Base-by-base conservation (phyloP, 2,797 vertebrate species). In the Coluber constrictor region DNA sequence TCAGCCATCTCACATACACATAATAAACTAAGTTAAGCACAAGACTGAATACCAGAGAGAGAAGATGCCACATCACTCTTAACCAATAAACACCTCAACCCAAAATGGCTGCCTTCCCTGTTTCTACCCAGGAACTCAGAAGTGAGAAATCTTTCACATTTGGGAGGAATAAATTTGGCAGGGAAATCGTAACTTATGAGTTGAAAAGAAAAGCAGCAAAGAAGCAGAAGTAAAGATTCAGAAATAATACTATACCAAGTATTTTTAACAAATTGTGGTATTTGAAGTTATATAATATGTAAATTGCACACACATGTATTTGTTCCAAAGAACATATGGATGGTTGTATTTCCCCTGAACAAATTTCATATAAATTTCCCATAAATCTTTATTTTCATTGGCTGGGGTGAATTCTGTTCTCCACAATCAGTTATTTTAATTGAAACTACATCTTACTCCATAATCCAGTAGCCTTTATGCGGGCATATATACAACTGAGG, bases 101-200 rank as follows among this genome's bases (percentile, higher is more conserved):
- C 90, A 93, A 93, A 93, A 93, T 93, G 90, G 93, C 93, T 63
- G 90, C 90, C 51, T 1, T 91, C 47, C 57, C 23, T 57, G 88
- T 56, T 43, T 51, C 9, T 59, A 23, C 55, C 87, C 20, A 27
- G 11, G 47, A 93, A 56, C 8, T 56, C 63, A 20, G 27, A 25
- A 86, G 13, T 27, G 63, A 89, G 47, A n/a, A 37, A 51, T 6
- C 5, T 55, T 79, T 79, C 89, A 15, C 15, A 32, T 54, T 32
- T n/a, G 66, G n/a, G 8, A 90, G 37, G 20, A 90, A 18, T n/a
- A 83, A 29, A 88, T 88, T 89, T 63, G n/a, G 59, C 55, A 61
- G 55, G 87, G n/a, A 89, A 91, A 91, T 15, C 10, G 11, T 43
- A 91, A 27, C 32, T 83, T 86, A 25, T 86, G 55, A 23, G 43